Conservation (phyloP, 2,888 invertebrate genomes). For the Ennomos fuscantarius region DNA sequence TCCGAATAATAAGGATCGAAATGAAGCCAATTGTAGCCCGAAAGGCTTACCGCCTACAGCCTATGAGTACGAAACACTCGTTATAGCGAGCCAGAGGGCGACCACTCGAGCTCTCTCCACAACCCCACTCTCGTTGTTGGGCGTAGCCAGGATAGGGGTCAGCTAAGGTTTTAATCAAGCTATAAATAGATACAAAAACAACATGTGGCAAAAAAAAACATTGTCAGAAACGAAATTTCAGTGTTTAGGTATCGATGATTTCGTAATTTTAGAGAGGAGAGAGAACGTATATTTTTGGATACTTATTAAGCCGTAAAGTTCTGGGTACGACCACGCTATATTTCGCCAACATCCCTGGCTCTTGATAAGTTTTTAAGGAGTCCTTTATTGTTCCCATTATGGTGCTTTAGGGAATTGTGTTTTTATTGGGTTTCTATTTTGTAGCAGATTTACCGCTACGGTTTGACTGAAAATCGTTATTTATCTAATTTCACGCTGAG, state of each 20-base stretch:
- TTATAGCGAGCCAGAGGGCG: conserved; percentile 1
- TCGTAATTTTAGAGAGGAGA: no score
- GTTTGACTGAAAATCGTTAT: conserved; percentile 7
- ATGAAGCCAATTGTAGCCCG: conserved; percentile 9
- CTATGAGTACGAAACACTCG: conserved; percentile 11
- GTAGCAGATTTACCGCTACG: conserved; percentile 24
- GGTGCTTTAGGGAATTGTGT: conserved; percentile 27
- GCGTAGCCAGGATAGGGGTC: not conserved
- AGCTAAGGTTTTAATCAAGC: not conserved
- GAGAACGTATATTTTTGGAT: no score
- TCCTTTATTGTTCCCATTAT: conserved; percentile 22
- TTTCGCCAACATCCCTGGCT: conserved; percentile 22
- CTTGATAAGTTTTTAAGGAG: conserved; percentile 30
- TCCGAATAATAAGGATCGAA: conserved; percentile 1
- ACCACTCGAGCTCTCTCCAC: conserved; percentile 6
- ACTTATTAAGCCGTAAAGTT: not conserved
- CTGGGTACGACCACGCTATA: conserved; percentile 14
- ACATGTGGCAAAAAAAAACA: no score
- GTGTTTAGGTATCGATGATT: no score
- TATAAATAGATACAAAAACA: not conserved
- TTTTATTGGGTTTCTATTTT: conserved; percentile 22
- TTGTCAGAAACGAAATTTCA: no score
- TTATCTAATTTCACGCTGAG: not conserved
- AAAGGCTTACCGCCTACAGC: conserved; percentile 7
- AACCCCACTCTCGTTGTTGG: not conserved